phyloP scores from a whole-genome alignment of 2,797 vertebrate genomes.

The Menidia menidia region DNA sequence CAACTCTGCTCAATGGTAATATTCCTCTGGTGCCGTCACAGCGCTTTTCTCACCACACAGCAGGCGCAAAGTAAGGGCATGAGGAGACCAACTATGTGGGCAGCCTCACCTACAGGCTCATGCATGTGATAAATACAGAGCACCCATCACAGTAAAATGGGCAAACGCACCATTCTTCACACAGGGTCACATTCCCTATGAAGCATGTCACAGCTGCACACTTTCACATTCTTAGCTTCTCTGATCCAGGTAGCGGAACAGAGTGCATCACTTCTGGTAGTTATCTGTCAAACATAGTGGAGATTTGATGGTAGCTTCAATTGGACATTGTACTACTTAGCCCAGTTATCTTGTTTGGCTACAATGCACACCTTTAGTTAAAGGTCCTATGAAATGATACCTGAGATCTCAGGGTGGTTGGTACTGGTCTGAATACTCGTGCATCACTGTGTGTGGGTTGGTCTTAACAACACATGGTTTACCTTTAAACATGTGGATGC shows the following conservation, averaged over 20 bases:
- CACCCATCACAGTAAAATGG: conserved; percentile 48
- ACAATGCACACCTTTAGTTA: conserved; percentile 17
- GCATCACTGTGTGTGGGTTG: neutral
- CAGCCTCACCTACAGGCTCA: conserved; percentile 55
- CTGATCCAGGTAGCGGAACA: conserved; percentile 24
- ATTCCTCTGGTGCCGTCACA: conserved; percentile 66
- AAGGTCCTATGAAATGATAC: conserved; percentile 38
- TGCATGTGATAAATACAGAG: conserved; percentile 63
- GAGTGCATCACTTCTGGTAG: conserved; percentile 25
- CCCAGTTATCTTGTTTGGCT: conserved; percentile 19
- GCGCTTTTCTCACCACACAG: conserved; percentile 70
- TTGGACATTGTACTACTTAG: conserved; percentile 16
- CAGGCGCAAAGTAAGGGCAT: conserved; percentile 78
- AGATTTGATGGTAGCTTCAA: conserved; percentile 68
- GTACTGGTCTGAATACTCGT: neutral
- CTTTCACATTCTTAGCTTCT: conserved; percentile 48
- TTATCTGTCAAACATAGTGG: conserved; percentile 74
- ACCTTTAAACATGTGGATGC: neutral
- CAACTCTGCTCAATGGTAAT: conserved; percentile 60
- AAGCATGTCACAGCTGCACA: conserved; percentile 76
- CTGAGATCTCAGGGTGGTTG: neutral
- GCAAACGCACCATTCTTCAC: conserved; percentile 40
- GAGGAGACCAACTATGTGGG: conserved; percentile 75
- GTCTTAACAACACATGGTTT: neutral
- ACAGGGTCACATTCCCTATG: conserved; percentile 62